phyloP scores from a whole-genome alignment of 2,797 vertebrate species.

The Microchirus variegatus region DNA sequence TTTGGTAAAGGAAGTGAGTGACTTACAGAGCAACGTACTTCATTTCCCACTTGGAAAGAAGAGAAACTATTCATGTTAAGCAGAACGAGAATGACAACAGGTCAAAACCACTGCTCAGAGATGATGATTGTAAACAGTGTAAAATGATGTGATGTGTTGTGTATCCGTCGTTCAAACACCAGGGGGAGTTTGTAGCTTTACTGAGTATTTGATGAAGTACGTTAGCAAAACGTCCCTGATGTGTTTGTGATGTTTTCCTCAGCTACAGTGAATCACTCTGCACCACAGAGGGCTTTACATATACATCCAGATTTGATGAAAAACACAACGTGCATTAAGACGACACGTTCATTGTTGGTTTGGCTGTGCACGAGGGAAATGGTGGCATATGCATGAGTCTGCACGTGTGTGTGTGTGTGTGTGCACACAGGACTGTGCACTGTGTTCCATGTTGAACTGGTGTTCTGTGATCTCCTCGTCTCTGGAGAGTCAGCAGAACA shows the following conservation, averaged over 20 bases:
- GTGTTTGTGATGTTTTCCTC: background rate
- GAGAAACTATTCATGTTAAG: too few species aligned
- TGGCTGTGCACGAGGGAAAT: background rate
- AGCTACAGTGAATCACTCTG: background rate
- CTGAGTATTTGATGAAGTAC: background rate
- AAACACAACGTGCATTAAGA: background rate
- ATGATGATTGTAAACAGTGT: too few species aligned
- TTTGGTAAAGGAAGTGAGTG: too few species aligned
- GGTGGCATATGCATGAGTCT: background rate
- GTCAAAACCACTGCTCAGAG: too few species aligned
- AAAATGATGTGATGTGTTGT: background rate
- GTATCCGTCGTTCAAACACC: background rate
- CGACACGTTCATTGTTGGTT: background rate
- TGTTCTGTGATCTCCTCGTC: conserved; percentile 1
- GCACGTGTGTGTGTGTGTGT: background rate
- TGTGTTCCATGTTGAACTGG: background rate
- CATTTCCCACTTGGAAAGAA: too few species aligned
- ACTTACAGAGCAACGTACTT: too few species aligned
- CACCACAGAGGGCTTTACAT: background rate
- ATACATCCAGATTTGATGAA: background rate
- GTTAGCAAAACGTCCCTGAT: background rate
- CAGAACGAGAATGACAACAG: too few species aligned
- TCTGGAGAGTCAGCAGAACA: conserved; percentile 43
- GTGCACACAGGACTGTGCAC: background rate
- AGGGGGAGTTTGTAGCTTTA: background rate